phyloP scores from a whole-genome alignment of 2,113 vertebrate genomes.

The Sula dactylatra region DNA sequence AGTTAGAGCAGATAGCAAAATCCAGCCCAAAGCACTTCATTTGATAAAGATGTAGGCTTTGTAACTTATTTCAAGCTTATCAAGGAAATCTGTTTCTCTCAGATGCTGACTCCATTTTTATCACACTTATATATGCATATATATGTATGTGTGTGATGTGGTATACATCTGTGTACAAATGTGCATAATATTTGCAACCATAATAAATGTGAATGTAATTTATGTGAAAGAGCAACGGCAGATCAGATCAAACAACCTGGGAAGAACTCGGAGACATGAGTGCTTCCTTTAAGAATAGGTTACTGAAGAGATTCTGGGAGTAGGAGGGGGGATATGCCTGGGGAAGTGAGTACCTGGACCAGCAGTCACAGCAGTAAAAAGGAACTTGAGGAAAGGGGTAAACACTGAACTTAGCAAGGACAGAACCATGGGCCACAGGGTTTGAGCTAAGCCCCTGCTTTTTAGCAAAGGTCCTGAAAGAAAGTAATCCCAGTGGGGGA shows the following conservation, averaged over 20 bases:
- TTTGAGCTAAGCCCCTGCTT: background rate
- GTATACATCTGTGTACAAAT: background rate
- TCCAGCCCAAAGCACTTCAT: background rate
- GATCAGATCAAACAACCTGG: background rate
- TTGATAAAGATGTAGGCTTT: background rate
- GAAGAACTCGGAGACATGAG: background rate
- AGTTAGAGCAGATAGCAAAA: background rate
- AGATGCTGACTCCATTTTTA: background rate
- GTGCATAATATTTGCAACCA: background rate
- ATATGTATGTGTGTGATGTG: background rate
- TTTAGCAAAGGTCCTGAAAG: background rate
- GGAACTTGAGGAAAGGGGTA: background rate
- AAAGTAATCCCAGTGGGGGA: background rate
- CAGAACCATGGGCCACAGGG: background rate
- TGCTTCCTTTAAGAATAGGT: background rate
- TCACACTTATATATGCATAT: background rate
- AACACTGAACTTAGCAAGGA: background rate
- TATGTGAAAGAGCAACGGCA: background rate
- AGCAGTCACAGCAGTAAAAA: background rate
- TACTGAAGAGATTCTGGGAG: background rate
- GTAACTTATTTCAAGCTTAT: background rate
- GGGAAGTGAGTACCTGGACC: background rate
- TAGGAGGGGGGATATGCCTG: background rate
- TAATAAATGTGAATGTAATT: background rate
- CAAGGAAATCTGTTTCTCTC: conserved; percentile 3